Evolutionary conservation across 2,888 invertebrate species (phyloP).

Genomic region (Drosophila macrospina): DNA sequence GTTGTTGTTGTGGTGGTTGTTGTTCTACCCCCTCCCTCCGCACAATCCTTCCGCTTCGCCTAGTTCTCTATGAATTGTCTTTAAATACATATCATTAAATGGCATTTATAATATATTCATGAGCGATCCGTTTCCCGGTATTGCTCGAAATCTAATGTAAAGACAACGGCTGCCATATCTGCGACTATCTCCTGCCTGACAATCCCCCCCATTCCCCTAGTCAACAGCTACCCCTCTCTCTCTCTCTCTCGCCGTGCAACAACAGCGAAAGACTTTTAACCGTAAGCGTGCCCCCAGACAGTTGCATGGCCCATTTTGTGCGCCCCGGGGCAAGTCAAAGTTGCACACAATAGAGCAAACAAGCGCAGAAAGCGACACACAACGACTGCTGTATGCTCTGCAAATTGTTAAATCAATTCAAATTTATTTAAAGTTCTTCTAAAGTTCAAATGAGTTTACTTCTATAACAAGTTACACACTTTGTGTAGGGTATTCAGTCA

Average conservation of each 20-base stretch:
- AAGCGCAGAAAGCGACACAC: neutral
- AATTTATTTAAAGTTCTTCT: neutral
- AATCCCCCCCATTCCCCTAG: too few relatives aligned
- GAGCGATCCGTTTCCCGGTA: conserved; percentile 75
- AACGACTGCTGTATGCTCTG: conserved; percentile 1
- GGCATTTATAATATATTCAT: conserved; percentile 78
- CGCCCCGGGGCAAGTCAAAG: conserved; percentile 55
- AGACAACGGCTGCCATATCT: conserved; percentile 54
- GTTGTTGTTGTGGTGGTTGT: conserved; percentile 49
- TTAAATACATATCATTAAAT: conserved; percentile 79
- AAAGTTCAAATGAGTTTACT: too few relatives aligned
- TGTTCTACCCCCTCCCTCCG: neutral
- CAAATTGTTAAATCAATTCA: neutral
- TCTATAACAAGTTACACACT: too few relatives aligned
- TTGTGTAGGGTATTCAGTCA: too few relatives aligned
- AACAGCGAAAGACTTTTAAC: conserved; percentile 68
- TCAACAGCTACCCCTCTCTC: too few relatives aligned
- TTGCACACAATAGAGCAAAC: conserved; percentile 21
- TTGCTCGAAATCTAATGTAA: conserved; percentile 73
- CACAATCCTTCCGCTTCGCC: neutral
- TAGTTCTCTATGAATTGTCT: conserved; percentile 68
- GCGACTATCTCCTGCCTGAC: conserved; percentile 36
- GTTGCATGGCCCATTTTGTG: conserved; percentile 77
- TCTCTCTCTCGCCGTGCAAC: too few relatives aligned
- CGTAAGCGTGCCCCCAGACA: conserved; percentile 70